Base-by-base conservation (phyloP, 2,797 vertebrate genomes). In the Rhincodon typus region DNA sequence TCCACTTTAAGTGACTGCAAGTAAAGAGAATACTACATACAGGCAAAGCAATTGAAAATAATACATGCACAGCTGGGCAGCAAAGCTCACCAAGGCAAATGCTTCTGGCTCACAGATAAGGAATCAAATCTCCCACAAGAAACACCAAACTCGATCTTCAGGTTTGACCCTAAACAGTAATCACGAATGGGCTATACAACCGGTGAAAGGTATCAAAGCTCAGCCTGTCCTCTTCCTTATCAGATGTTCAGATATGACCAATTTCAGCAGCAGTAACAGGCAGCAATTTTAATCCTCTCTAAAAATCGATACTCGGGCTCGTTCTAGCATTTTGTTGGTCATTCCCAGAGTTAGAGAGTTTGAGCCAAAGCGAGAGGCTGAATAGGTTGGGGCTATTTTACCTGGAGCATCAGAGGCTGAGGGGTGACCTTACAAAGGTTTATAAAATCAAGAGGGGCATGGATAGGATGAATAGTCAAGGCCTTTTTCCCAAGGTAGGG, bases 1-100 rank as follows among this genome's bases (percentile, higher is more conserved):
- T 97, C 96, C 96, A 96, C 82, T 95, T 97, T 97, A 72, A 96
- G 97, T 96, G 97, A 95, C 98, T 99, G 96, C 0, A 96, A 95
- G 88, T 95, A 96, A 86, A 96, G n/a, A 0, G 93, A 96, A 13
- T 50, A 86, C 53, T 38, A 27, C 38, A 93, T 79, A 87, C 30
- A 95, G 66, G 25, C 57, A 13, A 67, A 79, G 5, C 23, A 74
- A 95, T 38, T 87, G n/a, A 12, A 93, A 66, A 67, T 12, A 93
- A 93, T 69, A 90, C 38, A 84, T 2, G 21, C 7, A 42, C 21
- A 84, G 42, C 42, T 25, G 25, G 38, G 82, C 21, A 46, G 82
- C 19, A 84, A 84, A 46, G 82, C 42, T 46, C 82, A 84, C 23
- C 82, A 84, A 84, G 21, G 23, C 2, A 19, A 42, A 5, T 23